phyloP scores from a whole-genome alignment of 2,113 vertebrate genomes.

The Sterrhoptilus dennistouni region DNA sequence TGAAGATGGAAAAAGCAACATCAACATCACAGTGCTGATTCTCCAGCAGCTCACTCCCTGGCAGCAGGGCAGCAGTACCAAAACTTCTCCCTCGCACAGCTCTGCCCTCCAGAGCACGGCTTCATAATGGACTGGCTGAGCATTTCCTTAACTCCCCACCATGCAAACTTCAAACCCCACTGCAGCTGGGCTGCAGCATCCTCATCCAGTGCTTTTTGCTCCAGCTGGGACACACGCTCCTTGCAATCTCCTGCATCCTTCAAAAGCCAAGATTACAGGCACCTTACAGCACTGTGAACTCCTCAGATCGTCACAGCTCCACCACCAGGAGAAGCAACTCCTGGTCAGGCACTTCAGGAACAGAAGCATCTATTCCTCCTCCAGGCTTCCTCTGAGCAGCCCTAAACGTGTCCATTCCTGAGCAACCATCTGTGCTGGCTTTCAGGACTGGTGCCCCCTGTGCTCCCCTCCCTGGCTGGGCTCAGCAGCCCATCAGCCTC shows the following conservation, averaged over 20 bases:
- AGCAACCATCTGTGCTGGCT: background rate
- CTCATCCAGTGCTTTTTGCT: background rate
- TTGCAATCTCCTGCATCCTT: background rate
- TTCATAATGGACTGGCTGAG: rapidly evolving
- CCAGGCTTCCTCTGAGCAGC: background rate
- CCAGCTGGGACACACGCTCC: background rate
- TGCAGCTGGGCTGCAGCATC: background rate
- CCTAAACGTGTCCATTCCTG: background rate
- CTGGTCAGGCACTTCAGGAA: background rate
- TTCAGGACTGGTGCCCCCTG: background rate
- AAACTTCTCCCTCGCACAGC: background rate
- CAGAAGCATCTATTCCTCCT: background rate
- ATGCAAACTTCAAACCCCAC: background rate
- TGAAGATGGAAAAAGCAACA: background rate
- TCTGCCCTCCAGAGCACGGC: background rate
- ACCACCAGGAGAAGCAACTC: background rate
- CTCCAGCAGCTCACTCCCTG: background rate
- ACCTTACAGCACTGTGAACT: background rate
- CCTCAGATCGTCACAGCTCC: background rate
- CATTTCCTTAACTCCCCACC: background rate
- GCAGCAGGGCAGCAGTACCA: background rate
- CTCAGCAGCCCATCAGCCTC: conserved; percentile 9
- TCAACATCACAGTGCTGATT: rapidly evolving
- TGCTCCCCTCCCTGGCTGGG: background rate
- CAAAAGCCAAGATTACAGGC: background rate